Evolutionary conservation across 2,113 vertebrate species (phyloP), one percentile per base, ranked within the genome.

Genomic region (Gnathonemus longibarbis): DNA sequence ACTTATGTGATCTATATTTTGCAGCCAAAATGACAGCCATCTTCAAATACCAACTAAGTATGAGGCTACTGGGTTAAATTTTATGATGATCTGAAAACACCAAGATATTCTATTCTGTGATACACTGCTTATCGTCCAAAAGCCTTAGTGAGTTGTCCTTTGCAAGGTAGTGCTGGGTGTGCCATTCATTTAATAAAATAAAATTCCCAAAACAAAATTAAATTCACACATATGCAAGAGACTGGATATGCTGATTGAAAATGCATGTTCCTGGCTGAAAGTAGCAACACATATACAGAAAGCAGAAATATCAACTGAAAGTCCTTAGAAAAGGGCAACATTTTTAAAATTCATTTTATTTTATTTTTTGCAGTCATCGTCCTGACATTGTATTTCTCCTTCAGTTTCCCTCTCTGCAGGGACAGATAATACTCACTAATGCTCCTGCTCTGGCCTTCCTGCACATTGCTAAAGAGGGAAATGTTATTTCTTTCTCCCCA

Each of bases 381-480:
- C 90, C 86, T 85, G 90, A 50, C 90, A 89, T 66, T 89, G 27
- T 24, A 17, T 88, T 93, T 94, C 91, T 92, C 89, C 53, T 77
- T 90, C 21, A 27, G 13, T 11, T 53, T 89, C 86, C 88, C 83
- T 70, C 89, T 74, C 53, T 70, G 46, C 21, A 42, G 84, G 62
- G 84, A 58, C 53, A 53, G 80, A 84, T 93, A 90, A 92, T 91
- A 92, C 84, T 50, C 84, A 89, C 84, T 91, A 91, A 90, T 62
- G 58, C 89, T 88, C 48, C 86, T 56, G 19, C 87, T 46, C 48
- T 66, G 66, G 80, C 90, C 91, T 31, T 53, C 3, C 86, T 53
- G 50, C 35, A 62, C 35, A 88, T 5, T 46, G 17, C 53, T 58
- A 17, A 88, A 52, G 77, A 83, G 31, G 86, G 52, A 88, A 84